Evolutionary conservation across 2,797 vertebrate species (phyloP).

Genomic region (Brachymystax lenok): DNA sequence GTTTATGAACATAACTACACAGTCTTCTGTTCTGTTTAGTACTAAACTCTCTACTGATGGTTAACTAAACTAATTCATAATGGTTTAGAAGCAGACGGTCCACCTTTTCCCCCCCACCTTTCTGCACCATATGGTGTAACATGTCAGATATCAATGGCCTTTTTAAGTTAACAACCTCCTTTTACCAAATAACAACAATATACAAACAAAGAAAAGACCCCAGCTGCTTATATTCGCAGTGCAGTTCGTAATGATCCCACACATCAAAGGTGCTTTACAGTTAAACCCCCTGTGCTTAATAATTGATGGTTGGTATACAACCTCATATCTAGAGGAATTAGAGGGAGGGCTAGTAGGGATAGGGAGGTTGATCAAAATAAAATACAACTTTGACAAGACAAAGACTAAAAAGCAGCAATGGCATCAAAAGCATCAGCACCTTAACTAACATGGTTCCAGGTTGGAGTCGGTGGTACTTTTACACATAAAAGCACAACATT

Average conservation of each 20-base stretch:
- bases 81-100: too few species aligned
- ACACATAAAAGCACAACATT: too few species aligned
- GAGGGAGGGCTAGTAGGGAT: not conserved
- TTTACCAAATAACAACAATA: not conserved
- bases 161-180: not conserved
- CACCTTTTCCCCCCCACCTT: too few species aligned
- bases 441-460: not conserved
- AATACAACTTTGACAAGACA: slow-evolving; percentile 1
- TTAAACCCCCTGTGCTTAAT: too few species aligned
- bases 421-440: slow-evolving; percentile 27
- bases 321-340: not conserved
- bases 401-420: slow-evolving; percentile 5
- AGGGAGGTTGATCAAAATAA: not conserved
- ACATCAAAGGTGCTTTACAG: slow-evolving; percentile 9
- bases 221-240: slow-evolving; percentile 4
- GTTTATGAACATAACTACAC: too few species aligned
- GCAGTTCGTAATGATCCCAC: slow-evolving; percentile 21
- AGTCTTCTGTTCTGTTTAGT: too few species aligned
- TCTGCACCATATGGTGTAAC: too few species aligned
- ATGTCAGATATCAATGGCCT: not conserved
- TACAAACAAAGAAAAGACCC: slow-evolving; percentile 4
- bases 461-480: too few species aligned
- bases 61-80: too few species aligned
- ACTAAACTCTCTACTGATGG: too few species aligned
- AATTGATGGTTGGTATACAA: not conserved